Base-by-base conservation (phyloP, 2,888 invertebrate genomes). In the Elysia crispata region DNA sequence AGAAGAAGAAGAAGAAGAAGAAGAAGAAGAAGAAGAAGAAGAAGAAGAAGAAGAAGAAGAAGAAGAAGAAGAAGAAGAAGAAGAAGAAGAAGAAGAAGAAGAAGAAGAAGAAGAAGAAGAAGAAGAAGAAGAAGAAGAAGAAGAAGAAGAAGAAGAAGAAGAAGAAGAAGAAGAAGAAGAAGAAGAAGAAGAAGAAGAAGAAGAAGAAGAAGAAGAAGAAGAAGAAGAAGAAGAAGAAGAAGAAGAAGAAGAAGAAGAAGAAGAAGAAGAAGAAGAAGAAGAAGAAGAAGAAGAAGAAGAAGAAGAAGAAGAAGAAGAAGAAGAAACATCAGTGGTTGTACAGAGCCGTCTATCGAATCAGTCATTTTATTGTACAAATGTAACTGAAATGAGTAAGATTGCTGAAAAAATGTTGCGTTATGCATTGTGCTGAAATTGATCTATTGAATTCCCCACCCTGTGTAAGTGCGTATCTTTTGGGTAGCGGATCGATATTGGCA, bases 71-170 rank as follows among this genome's bases (percentile, higher is more conserved):
- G 49, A 28, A 66, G 49, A 76, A 49, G 33, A 41, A 76, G 49
- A 76, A 30, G 49, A 33, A 49, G 8, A 31, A 49, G 18, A 31
- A 31, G 25, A n/a, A 60, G n/a, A 33, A 66, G 13, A 41, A 33
- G 25, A 49, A 41, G 20, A 76, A n/a, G 25, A 25, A 66, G 11
- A 54, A 23, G 33, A 15, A 69, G 18, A 69, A 54, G 49, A 25
- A 67, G 41, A 77, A 30, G 57, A 67, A 69, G 69, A 69, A 54
- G 28, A 30, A 67, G 69, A 60, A 60, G 60, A 60, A 60, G 30
- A 76, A 64, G 41, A 33, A 33, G 41, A 64, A n/a, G 64, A 62
- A 64, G 50, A 23, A 73, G 64, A 73, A 28, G 60, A n/a, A 64
- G 64, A 50, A 25, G 41, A 62, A 64, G 23, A 23, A 49, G 23